Percentiles rank a stretch among this genome's conserved stretches.
These are phyloP conservation scores for Augochlora pura DNA, from an alignment of 1,140 invertebrate genomes.

Conservation along the genomic window DNA sequence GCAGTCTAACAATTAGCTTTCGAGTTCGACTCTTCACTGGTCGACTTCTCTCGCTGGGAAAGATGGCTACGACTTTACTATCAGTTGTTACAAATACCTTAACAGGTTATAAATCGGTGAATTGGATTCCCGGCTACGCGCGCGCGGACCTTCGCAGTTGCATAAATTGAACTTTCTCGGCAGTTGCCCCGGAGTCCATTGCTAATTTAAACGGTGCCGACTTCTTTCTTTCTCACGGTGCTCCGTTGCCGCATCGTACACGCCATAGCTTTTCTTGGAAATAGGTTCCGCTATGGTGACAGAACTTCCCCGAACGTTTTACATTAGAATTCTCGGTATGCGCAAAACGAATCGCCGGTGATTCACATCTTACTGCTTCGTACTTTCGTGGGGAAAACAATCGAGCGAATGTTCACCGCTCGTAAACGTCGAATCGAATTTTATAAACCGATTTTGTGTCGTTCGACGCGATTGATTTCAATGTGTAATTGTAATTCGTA, in stretches of 20 bases:
- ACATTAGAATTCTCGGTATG: slow-evolving; percentile 38
- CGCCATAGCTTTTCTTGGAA: slow-evolving; percentile 23
- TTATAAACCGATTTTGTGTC: background rate
- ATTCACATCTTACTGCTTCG: slow-evolving; percentile 34
- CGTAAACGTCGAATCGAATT: background rate
- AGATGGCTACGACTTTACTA: no score
- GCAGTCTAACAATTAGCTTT: no score
- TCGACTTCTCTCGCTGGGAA: no score
- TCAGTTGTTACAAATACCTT: background rate
- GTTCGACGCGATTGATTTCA: no score
- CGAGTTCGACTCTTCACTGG: no score
- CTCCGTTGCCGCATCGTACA: background rate
- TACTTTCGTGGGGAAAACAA: background rate
- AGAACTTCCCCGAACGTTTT: slow-evolving; percentile 17
- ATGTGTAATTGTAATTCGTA: no score
- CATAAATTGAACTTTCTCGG: background rate
- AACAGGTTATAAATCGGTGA: background rate
- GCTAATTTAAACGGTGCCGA: background rate
- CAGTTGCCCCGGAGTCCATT: no score
- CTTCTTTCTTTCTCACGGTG: background rate
- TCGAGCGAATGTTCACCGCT: background rate
- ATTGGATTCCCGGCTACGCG: background rate
- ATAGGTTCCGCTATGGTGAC: slow-evolving; percentile 1
- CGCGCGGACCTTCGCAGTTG: background rate
- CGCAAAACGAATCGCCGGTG: slow-evolving; percentile 37